Evolutionary conservation across 2,113 vertebrate species (phyloP), one percentile per base, ranked within the genome.

Genomic region (Uria aalge): DNA sequence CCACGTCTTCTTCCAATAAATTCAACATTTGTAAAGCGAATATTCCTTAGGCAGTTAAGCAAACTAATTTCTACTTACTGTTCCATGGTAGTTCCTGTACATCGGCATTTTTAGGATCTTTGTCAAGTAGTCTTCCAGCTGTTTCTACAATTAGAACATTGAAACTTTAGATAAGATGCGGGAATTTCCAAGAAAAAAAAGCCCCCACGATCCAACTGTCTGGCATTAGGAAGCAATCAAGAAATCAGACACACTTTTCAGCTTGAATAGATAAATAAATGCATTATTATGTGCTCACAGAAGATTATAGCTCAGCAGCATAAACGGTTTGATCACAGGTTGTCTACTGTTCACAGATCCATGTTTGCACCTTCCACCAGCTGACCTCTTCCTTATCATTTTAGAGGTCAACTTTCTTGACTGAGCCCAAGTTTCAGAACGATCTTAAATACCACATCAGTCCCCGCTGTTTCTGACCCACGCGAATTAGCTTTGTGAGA

Each of bases 101-200:
- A 99, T 98, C 0, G 98, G 98, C 99, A 99, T 99, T 97, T 98
- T 99, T 15, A 99, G 98, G 94, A 99, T 98, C 43, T 98, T 99
- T 77, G 99, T 99, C 97, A 99, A 94, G 96, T 99, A 99, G 96
- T 99, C 99, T 90, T 99, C 99, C 72, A 99, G 97, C 95, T 99
- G 99, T 97, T 98, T 99, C 99, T 99, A 89, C 88, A 98, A 98
- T 69, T 55, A 62, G 97, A 97, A 97, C 47, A 89, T 78, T 66
- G 86, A 88, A 82, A 71, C 23, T 71, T 91, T 6, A 78, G 53
- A 45, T 18, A 92, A 68, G 26, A 43, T 50, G n/a, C 14, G 73
- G 68, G 19, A 84, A 81, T 94, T 69, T 56, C 59, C 56, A 18
- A 55, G 41, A 18, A 60, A 82, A 90, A 92, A 22, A 23, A 41